Conservation (phyloP, 2,113 vertebrate species). For the Entomyzon cyanotis region DNA sequence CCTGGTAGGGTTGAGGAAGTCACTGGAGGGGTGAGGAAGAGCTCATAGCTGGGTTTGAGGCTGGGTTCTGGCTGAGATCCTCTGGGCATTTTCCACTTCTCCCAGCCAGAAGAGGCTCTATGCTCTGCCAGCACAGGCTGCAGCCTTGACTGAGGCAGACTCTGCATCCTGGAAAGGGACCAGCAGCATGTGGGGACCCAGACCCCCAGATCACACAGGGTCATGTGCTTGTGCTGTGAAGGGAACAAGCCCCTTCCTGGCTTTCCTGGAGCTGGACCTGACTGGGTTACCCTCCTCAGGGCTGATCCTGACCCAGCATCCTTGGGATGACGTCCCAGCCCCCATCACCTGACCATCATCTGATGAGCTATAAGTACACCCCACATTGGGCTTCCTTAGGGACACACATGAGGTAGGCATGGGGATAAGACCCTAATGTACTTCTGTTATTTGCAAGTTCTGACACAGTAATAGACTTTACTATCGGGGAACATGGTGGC, state of each 20-base stretch:
- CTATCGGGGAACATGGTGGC: neutral
- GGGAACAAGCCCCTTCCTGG: neutral
- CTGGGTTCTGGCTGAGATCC: neutral
- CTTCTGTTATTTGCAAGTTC: neutral
- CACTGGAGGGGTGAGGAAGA: neutral
- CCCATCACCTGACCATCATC: neutral
- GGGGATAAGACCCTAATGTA: neutral
- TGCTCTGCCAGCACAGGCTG: neutral
- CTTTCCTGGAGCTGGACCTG: neutral
- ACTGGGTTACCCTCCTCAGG: neutral
- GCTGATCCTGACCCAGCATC: neutral
- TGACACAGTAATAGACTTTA: neutral
- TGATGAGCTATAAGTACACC: neutral
- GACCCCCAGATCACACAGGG: rapidly evolving
- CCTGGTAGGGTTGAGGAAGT: neutral
- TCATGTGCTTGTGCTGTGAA: neutral
- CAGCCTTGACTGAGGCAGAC: neutral
- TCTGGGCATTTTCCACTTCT: neutral
- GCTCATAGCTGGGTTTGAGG: rapidly evolving
- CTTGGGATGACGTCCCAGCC: neutral
- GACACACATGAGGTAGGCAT: neutral
- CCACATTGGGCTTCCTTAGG: neutral
- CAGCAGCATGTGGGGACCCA: neutral
- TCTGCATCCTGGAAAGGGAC: neutral
- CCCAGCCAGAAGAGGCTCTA: neutral